phyloP scores from a whole-genome alignment of 2,888 invertebrate genomes.

The Nomada fucata region DNA sequence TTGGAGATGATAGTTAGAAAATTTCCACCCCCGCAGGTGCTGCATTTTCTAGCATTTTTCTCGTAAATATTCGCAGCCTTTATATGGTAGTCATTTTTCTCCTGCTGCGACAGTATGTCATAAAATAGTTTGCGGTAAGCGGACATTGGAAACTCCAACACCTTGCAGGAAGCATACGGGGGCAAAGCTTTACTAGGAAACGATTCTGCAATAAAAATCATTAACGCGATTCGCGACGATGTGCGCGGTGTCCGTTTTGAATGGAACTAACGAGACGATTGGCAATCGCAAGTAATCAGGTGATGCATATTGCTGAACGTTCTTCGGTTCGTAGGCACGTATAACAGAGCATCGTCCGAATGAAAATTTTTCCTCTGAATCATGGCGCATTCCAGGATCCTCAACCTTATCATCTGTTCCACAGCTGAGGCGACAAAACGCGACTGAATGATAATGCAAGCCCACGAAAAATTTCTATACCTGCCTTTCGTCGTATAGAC shows the following conservation, averaged over 20 bases:
- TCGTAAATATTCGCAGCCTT: constrained; percentile 85
- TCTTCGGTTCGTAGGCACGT: constrained; percentile 52
- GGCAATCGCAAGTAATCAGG: constrained; percentile 67
- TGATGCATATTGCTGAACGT: constrained; percentile 78
- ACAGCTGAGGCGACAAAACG: constrained; percentile 83
- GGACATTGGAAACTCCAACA: constrained; percentile 86
- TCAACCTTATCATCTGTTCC: constrained; percentile 86
- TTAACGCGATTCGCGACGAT: not conserved
- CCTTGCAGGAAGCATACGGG: constrained; percentile 86
- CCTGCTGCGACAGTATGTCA: constrained; percentile 85
- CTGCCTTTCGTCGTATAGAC: constrained; percentile 74
- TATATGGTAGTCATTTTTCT: constrained; percentile 86
- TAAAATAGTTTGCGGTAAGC: constrained; percentile 86
- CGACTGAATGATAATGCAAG: not conserved
- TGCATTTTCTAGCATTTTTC: constrained; percentile 85
- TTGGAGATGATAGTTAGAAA: constrained; percentile 50
- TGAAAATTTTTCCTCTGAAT: constrained; percentile 60
- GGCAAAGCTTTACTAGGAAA: constrained; percentile 77
- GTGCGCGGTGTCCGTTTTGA: not conserved
- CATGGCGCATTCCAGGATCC: constrained; percentile 86
- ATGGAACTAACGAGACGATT: constrained; percentile 55
- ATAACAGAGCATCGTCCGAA: constrained; percentile 56
- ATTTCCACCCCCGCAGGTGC: constrained; percentile 82
- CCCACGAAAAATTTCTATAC: not conserved
- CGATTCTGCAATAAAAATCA: constrained; percentile 13